These are phyloP conservation scores for Nycticebus coucang DNA, from an alignment of 2,113 vertebrate species.

Conservation along the genomic window DNA sequence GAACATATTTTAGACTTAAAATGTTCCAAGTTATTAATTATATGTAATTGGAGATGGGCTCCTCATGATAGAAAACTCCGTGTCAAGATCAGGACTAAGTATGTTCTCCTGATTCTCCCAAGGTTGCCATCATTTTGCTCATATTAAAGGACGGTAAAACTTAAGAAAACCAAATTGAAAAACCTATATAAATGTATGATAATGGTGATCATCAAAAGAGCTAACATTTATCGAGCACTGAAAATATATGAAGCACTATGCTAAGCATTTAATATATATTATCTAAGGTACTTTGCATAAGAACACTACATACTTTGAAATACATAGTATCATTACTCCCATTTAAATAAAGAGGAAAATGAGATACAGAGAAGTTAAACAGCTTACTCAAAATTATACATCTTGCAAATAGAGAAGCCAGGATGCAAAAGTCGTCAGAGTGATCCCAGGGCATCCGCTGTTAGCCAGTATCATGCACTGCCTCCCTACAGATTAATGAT, in stretches of 20 bases:
- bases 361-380: not conserved
- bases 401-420: not conserved
- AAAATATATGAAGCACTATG: not conserved
- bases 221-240: not conserved
- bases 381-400: conserved; percentile 32
- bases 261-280: not conserved
- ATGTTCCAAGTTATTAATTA: conserved; percentile 35
- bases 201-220: not conserved
- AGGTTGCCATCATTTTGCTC: not conserved
- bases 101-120: not conserved
- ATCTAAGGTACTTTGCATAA: not conserved
- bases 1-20: conserved; percentile 27
- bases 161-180: conserved; percentile 39
- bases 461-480: not conserved
- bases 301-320: not conserved
- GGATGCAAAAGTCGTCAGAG: not conserved
- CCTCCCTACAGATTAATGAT: not conserved
- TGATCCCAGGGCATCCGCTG: not conserved
- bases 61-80: not conserved
- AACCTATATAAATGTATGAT: not conserved
- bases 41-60: not conserved
- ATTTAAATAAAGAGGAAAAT: not conserved
- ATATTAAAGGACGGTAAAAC: conserved; percentile 27
- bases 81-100: conserved; percentile 1
- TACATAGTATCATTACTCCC: not conserved